Percentiles rank a stretch among this genome's conserved stretches.
These are phyloP conservation scores for Megalurothrips usitatus DNA, from an alignment of 2,888 invertebrate species.

Conservation along the genomic window DNA sequence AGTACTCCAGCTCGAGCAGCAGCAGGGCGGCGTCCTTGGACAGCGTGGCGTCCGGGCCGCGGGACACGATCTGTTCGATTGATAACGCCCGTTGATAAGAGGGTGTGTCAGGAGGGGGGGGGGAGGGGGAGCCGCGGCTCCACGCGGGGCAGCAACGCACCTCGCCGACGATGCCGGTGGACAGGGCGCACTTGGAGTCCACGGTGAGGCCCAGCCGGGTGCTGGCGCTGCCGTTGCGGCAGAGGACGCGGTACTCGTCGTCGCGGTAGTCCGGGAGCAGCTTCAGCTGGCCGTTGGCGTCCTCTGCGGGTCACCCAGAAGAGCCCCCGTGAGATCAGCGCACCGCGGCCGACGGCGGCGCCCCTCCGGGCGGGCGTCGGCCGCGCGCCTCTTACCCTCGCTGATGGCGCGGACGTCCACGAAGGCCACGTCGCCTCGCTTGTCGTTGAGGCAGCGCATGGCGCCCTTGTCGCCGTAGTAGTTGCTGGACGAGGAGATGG, in stretches of 20 bases:
- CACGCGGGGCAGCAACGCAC: slow-evolving; percentile 35
- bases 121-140: not conserved
- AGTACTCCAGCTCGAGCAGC: slow-evolving; percentile 50
- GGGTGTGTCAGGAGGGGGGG: too few species aligned
- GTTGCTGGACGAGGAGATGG: slow-evolving; percentile 45
- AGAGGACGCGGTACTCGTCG: slow-evolving; percentile 53
- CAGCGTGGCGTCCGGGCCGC: slow-evolving; percentile 40
- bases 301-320: slow-evolving; percentile 30
- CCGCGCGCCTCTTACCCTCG: not conserved
- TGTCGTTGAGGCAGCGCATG: slow-evolving; percentile 53
- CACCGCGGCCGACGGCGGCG: too few species aligned
- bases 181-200: slow-evolving; percentile 45
- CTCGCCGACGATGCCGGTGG: slow-evolving; percentile 38
- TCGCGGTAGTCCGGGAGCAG: slow-evolving; percentile 31
- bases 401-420: slow-evolving; percentile 47
- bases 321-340: too few species aligned
- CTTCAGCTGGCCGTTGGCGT: slow-evolving; percentile 32
- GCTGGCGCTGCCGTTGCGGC: slow-evolving; percentile 58
- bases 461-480: slow-evolving; percentile 60
- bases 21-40: slow-evolving; percentile 38
- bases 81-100: too few species aligned
- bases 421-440: slow-evolving; percentile 57
- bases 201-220: slow-evolving; percentile 50
- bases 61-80: slow-evolving; percentile 42
- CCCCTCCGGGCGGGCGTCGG: too few species aligned